phyloP scores from a whole-genome alignment of 2,888 invertebrate genomes.

The Caenorhabditis sp. region DNA sequence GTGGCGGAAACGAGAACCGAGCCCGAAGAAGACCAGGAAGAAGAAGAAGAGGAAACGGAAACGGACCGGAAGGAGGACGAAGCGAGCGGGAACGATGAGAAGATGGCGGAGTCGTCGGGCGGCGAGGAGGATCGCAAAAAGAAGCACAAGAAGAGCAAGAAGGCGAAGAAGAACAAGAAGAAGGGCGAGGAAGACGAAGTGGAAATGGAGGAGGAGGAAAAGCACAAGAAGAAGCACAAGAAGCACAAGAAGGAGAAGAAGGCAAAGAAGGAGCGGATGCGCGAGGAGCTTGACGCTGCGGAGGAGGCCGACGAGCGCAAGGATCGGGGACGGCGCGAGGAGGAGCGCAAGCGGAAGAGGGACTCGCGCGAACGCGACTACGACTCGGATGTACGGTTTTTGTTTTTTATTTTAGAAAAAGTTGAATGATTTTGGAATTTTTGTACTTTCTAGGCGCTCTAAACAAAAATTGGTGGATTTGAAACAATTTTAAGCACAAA shows the following conservation, averaged over 20 bases:
- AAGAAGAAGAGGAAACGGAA: constrained; percentile 1
- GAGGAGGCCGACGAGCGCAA: constrained; percentile 1
- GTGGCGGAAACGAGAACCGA: constrained; percentile 16
- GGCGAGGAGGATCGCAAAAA: constrained; percentile 61
- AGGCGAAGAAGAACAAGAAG: constrained; percentile 45
- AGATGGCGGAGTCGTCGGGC: constrained; percentile 40
- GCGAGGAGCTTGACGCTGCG: background rate
- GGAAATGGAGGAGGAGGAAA: constrained; percentile 19
- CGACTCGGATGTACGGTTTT: no score
- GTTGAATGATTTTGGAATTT: no score
- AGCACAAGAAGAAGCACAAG: constrained; percentile 27
- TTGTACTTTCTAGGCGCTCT: no score
- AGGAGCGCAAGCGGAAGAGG: no score
- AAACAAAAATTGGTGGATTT: no score
- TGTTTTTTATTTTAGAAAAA: no score
- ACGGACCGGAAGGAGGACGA: background rate
- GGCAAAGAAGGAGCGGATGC: background rate
- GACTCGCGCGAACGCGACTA: no score
- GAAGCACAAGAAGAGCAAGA: constrained; percentile 66
- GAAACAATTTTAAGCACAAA: no score
- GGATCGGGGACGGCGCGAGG: background rate
- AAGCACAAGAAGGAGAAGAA: constrained; percentile 39
- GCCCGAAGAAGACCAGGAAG: constrained; percentile 8
- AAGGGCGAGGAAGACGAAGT: constrained; percentile 19
- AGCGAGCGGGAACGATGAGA: background rate